phyloP scores from a whole-genome alignment of 2,113 vertebrate genomes.

The Penelope pileata region DNA sequence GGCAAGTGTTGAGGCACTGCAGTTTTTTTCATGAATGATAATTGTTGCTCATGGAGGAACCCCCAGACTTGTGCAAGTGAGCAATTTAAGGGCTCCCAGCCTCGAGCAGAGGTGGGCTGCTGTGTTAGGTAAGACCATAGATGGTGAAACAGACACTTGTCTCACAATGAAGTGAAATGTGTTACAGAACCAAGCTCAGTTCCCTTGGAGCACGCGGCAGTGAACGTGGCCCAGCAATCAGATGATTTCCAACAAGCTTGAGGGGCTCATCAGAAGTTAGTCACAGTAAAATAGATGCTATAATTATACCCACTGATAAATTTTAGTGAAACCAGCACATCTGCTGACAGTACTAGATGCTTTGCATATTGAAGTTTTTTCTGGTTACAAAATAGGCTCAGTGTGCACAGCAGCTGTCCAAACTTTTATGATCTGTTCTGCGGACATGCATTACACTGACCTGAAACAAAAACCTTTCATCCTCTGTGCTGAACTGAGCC shows the following conservation, averaged over 20 bases:
- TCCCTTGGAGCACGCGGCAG: neutral
- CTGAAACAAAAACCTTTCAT: neutral
- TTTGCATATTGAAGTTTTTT: neutral
- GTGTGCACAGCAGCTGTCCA: rapidly evolving
- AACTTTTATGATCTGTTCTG: neutral
- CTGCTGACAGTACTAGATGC: constrained; percentile 1
- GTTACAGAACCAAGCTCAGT: neutral
- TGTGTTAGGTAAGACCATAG: neutral
- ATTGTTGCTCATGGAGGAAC: neutral
- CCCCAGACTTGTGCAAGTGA: neutral
- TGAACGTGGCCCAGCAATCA: neutral
- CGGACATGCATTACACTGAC: neutral
- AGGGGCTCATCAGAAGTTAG: constrained; percentile 33
- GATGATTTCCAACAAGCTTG: neutral
- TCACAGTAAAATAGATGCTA: constrained; percentile 22
- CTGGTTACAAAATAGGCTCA: neutral
- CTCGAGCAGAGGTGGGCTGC: neutral
- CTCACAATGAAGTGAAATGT: neutral
- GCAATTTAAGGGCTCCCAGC: neutral
- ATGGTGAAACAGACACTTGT: neutral
- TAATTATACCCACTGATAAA: constrained; percentile 42
- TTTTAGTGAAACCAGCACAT: constrained; percentile 10
- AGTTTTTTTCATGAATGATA: neutral
- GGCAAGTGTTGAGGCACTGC: neutral
- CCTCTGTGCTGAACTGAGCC: neutral